Base-by-base conservation (phyloP, 2,113 vertebrate species). In the Rana temporaria region DNA sequence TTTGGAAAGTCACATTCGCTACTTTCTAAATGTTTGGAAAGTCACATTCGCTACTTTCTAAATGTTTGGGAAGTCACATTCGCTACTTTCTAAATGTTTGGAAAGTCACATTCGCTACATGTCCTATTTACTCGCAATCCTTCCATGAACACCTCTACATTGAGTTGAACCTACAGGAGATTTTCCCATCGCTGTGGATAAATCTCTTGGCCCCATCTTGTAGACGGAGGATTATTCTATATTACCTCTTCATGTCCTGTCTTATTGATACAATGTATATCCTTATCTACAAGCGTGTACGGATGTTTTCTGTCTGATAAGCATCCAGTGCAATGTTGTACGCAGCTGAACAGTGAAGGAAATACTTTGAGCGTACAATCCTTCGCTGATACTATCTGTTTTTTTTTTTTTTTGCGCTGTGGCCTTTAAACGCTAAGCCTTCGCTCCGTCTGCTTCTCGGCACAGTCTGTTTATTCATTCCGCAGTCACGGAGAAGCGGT, bases 381-480 rank as follows among this genome's bases (percentile, higher is more conserved):
- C 79, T 32, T 20, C 15, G 57, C 24, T n/a, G 7, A 62, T n/a
- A 4, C 52, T 63, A 81, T 81, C 57, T 81, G 79, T 63, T 64
- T 72, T 81, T 38, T 81, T 48, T 48, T 48, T 30, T 12, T 48
- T 11, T 52, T 72, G 55, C 38, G 60, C 6, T 7, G 6, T 1
- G 56, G 63, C 68, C 67, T 80, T 72, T 53, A 32, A 52, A 42
- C 69, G n/a, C 79, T 63, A 34, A 71, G 9, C 79, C 26, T 34
- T 56, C 16, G 0, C 53, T 48, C 15, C 56, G 56, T 52, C 66
- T 60, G 57, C 12, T 74, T 56, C 24, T 48, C 38, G 34, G 53
- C 53, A 72, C 79, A 70, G 78, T 80, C 55, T 72, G 48, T 81
- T 64, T 81, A 81, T 63, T 60, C 55, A 64, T 68, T 22, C 68